Evolutionary conservation across 2,888 invertebrate genomes (phyloP).

Genomic region (Lasioglossum marginatum): DNA sequence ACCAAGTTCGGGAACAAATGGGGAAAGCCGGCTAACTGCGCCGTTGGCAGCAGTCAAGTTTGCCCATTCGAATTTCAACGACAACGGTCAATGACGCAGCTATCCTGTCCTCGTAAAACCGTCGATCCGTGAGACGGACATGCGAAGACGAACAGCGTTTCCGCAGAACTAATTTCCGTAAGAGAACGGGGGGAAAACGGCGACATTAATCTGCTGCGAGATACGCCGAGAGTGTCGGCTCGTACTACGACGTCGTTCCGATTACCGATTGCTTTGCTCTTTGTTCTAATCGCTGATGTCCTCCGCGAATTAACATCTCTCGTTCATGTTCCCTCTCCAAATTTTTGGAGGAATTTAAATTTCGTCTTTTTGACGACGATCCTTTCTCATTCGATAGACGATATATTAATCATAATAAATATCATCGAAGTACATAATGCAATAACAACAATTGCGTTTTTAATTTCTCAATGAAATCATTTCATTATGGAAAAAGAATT

Average conservation of each 20-base stretch:
- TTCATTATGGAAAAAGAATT: no score
- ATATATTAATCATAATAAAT: no score
- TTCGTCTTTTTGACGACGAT: no score
- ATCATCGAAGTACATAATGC: no score
- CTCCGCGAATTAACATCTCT: background rate
- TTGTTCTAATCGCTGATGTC: background rate
- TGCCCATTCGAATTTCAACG: conserved; percentile 68
- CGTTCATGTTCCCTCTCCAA: background rate
- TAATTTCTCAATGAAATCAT: no score
- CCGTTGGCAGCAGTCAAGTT: conserved; percentile 62
- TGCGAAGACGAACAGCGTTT: conserved; percentile 48
- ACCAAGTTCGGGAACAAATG: conserved; percentile 67
- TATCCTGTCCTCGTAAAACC: conserved; percentile 67
- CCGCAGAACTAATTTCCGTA: conserved; percentile 57
- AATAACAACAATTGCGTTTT: no score
- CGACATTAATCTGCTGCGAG: conserved; percentile 34
- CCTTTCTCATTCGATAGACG: no score
- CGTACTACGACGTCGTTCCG: conserved; percentile 4
- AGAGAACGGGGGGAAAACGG: conserved; percentile 30
- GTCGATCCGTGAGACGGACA: conserved; percentile 54
- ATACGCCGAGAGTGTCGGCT: conserved; percentile 29
- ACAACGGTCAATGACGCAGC: conserved; percentile 65
- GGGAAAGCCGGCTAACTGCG: conserved; percentile 55
- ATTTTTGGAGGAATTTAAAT: no score
- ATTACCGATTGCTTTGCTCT: conserved; percentile 9